Evolutionary conservation across 2,888 invertebrate genomes (phyloP).

Genomic region (Tenthredo distinguenda): DNA sequence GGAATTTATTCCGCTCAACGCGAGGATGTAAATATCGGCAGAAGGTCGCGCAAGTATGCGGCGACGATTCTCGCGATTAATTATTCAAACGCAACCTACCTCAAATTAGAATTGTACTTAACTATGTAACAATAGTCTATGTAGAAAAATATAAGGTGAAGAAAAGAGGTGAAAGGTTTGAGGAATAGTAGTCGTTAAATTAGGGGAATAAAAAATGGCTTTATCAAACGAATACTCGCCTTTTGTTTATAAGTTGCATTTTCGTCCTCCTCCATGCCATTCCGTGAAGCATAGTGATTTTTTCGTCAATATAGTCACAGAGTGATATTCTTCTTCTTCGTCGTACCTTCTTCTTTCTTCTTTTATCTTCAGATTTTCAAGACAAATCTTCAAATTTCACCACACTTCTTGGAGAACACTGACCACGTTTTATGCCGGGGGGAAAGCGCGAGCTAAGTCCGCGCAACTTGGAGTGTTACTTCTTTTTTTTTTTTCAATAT

Average conservation of each 20-base stretch:
- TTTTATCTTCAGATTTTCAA: background rate
- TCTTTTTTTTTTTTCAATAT: background rate
- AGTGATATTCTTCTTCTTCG: slow-evolving; percentile 23
- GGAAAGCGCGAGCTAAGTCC: background rate
- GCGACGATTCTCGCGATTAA: slow-evolving; percentile 22
- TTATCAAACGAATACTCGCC: slow-evolving; percentile 66
- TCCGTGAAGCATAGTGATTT: slow-evolving; percentile 32
- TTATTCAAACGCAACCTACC: slow-evolving; percentile 9
- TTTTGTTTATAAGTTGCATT: slow-evolving; percentile 55
- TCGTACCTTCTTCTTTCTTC: slow-evolving; percentile 1
- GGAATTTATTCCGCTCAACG: background rate
- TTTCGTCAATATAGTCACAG: background rate
- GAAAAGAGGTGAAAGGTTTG: background rate
- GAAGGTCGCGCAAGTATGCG: slow-evolving; percentile 22
- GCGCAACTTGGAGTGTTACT: background rate
- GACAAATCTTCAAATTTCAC: background rate
- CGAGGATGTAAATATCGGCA: background rate
- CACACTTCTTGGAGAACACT: background rate
- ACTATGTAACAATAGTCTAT: background rate
- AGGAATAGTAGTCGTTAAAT: background rate
- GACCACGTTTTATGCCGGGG: background rate
- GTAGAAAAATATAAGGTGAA: background rate
- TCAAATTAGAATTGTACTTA: background rate
- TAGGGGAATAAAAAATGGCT: background rate
- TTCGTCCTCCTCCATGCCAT: slow-evolving; percentile 33